Conservation (phyloP, 2,888 invertebrate genomes). For the Andrena haemorrhoa region DNA sequence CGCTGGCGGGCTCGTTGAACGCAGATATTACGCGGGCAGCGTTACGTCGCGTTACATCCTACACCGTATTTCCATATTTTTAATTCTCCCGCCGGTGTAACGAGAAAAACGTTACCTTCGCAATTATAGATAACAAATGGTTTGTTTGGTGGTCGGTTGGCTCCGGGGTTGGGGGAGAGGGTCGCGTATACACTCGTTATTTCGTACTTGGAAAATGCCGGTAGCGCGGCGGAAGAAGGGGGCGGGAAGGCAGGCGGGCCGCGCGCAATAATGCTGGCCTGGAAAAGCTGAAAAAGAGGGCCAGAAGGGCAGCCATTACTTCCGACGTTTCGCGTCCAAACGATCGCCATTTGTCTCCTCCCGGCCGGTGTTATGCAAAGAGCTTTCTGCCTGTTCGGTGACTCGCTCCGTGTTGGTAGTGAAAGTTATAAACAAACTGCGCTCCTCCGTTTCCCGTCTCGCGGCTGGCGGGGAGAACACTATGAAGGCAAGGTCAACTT, state of each 20-base stretch:
- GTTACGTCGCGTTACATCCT: constrained; percentile 36
- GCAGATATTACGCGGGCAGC: constrained; percentile 33
- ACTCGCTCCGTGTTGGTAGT: constrained; percentile 61
- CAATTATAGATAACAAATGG: constrained; percentile 73
- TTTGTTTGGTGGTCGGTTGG: constrained; percentile 65
- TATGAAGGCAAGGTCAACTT: constrained; percentile 28
- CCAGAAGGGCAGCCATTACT: constrained; percentile 75
- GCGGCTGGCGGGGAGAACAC: constrained; percentile 4
- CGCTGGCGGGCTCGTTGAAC: constrained; percentile 39
- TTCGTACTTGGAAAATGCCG: constrained; percentile 64
- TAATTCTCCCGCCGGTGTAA: constrained; percentile 49
- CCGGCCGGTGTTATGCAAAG: constrained; percentile 73
- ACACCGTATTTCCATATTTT: constrained; percentile 62
- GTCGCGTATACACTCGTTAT: constrained; percentile 60
- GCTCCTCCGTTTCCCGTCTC: constrained; percentile 22
- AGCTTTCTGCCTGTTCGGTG: constrained; percentile 66
- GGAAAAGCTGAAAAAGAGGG: constrained; percentile 76
- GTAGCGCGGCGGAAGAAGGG: constrained; percentile 42
- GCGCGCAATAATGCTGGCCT: constrained; percentile 69
- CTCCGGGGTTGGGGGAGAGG: constrained; percentile 34
- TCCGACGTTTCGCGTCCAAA: constrained; percentile 74
- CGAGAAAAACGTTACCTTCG: constrained; percentile 67
- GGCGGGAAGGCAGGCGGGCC: constrained; percentile 25
- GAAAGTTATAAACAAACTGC: constrained; percentile 71
- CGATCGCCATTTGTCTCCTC: constrained; percentile 76